These are phyloP conservation scores for Dasysyrphus albostriatus DNA, from an alignment of 2,888 invertebrate species.

Conservation along the genomic window DNA sequence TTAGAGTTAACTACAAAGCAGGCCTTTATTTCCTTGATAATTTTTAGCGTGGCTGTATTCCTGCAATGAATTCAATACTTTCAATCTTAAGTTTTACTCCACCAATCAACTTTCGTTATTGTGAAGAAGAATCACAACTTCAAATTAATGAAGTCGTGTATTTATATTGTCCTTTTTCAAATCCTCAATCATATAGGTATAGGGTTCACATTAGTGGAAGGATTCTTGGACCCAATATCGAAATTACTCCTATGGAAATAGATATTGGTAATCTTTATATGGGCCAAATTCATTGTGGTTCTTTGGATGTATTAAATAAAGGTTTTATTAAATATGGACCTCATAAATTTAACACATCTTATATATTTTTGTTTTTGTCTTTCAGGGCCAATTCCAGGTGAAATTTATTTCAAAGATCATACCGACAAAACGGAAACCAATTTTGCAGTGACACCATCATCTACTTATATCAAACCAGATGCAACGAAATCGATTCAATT, in stretches of 20 bases:
- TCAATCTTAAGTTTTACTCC: constrained; percentile 47
- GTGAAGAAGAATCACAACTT: constrained; percentile 48
- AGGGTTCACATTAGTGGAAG: constrained; percentile 36
- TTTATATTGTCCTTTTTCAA: constrained; percentile 29
- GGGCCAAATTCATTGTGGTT: constrained; percentile 41
- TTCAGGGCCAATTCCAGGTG: constrained; percentile 52
- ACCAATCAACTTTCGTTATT: not conserved
- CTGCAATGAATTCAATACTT: constrained; percentile 42
- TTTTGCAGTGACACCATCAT: constrained; percentile 15
- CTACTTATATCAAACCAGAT: constrained; percentile 9
- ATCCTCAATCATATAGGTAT: constrained; percentile 22
- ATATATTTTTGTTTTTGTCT: not conserved
- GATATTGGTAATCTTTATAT: constrained; percentile 34
- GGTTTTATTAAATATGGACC: constrained; percentile 5
- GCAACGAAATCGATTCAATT: not conserved
- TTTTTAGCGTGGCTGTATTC: constrained; percentile 48
- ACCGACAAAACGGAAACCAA: constrained; percentile 29
- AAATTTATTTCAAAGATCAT: constrained; percentile 24
- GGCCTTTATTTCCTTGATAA: not conserved
- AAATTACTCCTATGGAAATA: constrained; percentile 26
- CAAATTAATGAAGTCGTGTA: constrained; percentile 16
- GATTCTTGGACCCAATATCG: constrained; percentile 47
- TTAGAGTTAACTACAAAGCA: no score
- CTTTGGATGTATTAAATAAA: constrained; percentile 23
- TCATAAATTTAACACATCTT: not conserved